phyloP scores from a whole-genome alignment of 2,888 invertebrate species.

The Syritta pipiens region DNA sequence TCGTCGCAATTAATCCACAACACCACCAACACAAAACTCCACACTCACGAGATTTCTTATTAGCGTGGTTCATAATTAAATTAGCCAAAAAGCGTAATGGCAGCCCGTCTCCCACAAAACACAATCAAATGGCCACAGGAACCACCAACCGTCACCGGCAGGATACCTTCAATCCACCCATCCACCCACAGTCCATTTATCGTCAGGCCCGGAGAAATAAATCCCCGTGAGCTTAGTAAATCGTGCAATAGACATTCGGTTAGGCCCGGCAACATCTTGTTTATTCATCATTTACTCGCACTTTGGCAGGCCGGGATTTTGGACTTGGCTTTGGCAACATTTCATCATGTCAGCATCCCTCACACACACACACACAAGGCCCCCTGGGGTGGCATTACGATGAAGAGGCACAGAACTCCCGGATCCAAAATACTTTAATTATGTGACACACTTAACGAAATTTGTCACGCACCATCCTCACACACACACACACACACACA shows the following conservation, averaged over 20 bases:
- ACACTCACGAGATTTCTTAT: not conserved
- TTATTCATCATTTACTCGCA: constrained; percentile 60
- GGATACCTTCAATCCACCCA: no score
- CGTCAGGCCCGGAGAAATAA: constrained; percentile 11
- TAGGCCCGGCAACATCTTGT: constrained; percentile 35
- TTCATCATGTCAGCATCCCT: constrained; percentile 49
- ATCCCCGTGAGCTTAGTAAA: constrained; percentile 33
- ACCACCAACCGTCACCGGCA: not conserved
- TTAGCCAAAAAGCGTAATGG: constrained; percentile 30
- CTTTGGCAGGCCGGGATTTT: constrained; percentile 36
- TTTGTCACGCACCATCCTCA: constrained; percentile 52
- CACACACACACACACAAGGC: constrained; percentile 6
- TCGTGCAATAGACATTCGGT: constrained; percentile 38
- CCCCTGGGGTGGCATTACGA: constrained; percentile 34
- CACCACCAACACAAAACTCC: not conserved
- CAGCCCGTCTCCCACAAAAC: no score
- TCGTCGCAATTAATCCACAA: not conserved
- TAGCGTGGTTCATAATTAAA: constrained; percentile 35
- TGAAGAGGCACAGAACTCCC: not conserved
- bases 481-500: constrained; percentile 17
- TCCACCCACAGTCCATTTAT: constrained; percentile 25
- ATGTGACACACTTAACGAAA: constrained; percentile 53
- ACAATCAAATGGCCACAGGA: constrained; percentile 28
- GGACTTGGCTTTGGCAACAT: constrained; percentile 38
- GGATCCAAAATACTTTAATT: constrained; percentile 53